Evolutionary conservation across 1,140 invertebrate genomes (phyloP), one percentile per base, ranked within the genome.

Genomic region (Papilio polyxenes): DNA sequence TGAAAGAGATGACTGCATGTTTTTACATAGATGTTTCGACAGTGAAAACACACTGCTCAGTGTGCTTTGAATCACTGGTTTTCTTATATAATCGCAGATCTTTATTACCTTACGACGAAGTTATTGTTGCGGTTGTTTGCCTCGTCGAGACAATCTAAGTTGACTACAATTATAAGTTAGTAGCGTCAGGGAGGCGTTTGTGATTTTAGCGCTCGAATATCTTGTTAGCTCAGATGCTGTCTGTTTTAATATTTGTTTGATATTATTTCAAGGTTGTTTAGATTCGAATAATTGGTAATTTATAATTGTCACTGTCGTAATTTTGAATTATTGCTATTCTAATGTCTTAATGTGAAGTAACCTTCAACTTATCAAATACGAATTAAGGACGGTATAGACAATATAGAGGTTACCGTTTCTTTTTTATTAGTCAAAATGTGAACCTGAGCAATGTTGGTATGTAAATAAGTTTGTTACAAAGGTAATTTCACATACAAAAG

Each of bases 141-240:
- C 85, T 78, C 82, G 75, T 86, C 79, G 83, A 84, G 82, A 81
- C 85, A 89, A 89, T 87, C 86, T 87, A 87, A 89, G 87, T 89
- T 88, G 74, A 37, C 85, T 83, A 89, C 85, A 87, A 89, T 89
- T 89, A 87, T 87, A 87, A 89, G 84, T 89, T 88, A 56, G 56
- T 20, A 59, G 72, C 59, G 81, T 20, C 75, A 40, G 49, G n/a
- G 23, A 40, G 69, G 81, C 69, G 82, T 87, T 87, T 83, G 82
- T 80, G 56, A 72, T 82, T 82, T 83, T 81, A 84, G 48, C 77
- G 76, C 80, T 79, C 49, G n/a, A 15, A 80, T 80, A 80, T 65
- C 69, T 81, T 82, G 78, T 82, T 85, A 82, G 80, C 82, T 82
- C 62, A 72, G 65, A 69, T 51, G 65, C 23, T 49, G 77, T 48